Percentiles rank a stretch among this genome's conserved stretches.
Conservation (phyloP, 1,140 invertebrate genomes). For the Macrotrachela quadricornifera region DNA sequence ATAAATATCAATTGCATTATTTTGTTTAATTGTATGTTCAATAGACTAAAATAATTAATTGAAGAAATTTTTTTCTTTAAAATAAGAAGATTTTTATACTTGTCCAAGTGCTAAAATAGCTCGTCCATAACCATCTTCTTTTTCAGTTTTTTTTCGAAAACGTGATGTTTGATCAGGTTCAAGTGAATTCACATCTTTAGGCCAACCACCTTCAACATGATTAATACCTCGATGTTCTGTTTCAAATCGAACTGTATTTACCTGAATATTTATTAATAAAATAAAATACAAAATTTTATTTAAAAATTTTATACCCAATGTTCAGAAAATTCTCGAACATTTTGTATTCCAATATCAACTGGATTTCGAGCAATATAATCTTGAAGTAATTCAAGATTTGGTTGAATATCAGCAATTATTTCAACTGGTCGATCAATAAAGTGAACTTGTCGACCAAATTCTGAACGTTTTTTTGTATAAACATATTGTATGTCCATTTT, state of each 20-base stretch:
- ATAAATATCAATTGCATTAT: constrained; percentile 76
- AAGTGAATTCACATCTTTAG: constrained; percentile 69
- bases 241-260: constrained; percentile 55
- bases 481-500: constrained; percentile 31
- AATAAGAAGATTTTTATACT: constrained; percentile 17
- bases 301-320: constrained; percentile 12
- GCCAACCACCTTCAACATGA: constrained; percentile 86
- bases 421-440: constrained; percentile 52
- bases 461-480: constrained; percentile 30
- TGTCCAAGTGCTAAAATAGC: constrained; percentile 50
- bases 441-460: constrained; percentile 31
- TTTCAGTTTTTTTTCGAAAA: constrained; percentile 79
- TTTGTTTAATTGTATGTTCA: constrained; percentile 70
- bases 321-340: constrained; percentile 30
- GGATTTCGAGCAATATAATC: constrained; percentile 47
- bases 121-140: constrained; percentile 71
- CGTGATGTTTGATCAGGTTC: constrained; percentile 67
- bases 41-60: constrained; percentile 39
- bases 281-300: too few species aligned
- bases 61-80: not conserved
- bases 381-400: constrained; percentile 41
- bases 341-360: constrained; percentile 28
- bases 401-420: constrained; percentile 46
- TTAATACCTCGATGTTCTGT: constrained; percentile 56
- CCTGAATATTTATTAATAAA: constrained; percentile 22